These are phyloP conservation scores for Carterocephalus palaemon DNA, from an alignment of 2,888 invertebrate genomes.

Conservation along the genomic window DNA sequence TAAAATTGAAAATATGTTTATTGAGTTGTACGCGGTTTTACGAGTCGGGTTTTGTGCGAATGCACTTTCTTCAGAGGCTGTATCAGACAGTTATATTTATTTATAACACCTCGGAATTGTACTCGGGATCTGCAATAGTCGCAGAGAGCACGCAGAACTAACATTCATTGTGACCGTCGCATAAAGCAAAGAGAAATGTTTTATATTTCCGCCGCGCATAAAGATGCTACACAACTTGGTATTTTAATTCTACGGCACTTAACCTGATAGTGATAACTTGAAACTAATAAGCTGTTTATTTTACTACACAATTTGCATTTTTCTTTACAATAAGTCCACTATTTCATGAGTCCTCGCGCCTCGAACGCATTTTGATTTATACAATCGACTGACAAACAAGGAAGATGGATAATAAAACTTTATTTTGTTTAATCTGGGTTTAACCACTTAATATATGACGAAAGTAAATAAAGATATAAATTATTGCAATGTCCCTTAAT, in stretches of 20 bases:
- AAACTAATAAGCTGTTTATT: background rate
- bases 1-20: constrained; percentile 58
- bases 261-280: background rate
- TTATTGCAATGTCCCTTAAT: too few species aligned
- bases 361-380: too few species aligned
- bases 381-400: too few species aligned
- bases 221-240: constrained; percentile 53
- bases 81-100: constrained; percentile 69
- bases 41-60: constrained; percentile 46
- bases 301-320: too few species aligned
- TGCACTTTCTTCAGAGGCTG: constrained; percentile 52
- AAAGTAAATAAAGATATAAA: too few species aligned
- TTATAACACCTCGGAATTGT: constrained; percentile 53
- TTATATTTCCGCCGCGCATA: constrained; percentile 42
- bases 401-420: background rate
- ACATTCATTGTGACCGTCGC: constrained; percentile 16
- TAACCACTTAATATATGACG: constrained; percentile 2
- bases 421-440: background rate
- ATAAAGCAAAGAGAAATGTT: constrained; percentile 55
- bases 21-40: constrained; percentile 65
- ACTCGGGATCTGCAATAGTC: constrained; percentile 28
- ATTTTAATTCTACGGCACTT: constrained; percentile 40
- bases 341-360: too few species aligned
- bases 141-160: constrained; percentile 26
- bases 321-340: too few species aligned